Evolutionary conservation across 2,113 vertebrate genomes (phyloP), one percentile per base, ranked within the genome.

Genomic region (Hemicordylus capensis): DNA sequence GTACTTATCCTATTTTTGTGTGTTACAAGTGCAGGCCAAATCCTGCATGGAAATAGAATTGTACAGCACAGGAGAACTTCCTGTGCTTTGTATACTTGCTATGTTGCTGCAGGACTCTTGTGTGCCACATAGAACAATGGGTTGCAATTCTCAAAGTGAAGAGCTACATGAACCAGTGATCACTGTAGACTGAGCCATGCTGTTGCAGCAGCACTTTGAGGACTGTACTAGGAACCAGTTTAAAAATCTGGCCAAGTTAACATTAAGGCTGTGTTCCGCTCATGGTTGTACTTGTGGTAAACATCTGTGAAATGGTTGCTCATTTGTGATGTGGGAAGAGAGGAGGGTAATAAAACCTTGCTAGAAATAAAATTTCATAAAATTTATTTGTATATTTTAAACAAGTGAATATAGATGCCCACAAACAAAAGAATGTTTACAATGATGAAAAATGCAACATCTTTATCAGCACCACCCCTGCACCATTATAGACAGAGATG

Each of bases 341-440:
- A 80, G 76, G 58, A 85, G 46, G 69, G 44, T 72, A 85, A 85
- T 76, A 80, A 73, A 46, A n/a, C 28, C 76, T 63, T 80, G 61
- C 56, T 64, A 80, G 84, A 81, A 70, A 63, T 76, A 87, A 85
- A 87, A 78, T 77, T 81, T 85, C 66, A 66, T 90, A 87, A 78
- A 82, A 73, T 81, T 87, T 87, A 72, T 84, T 89, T 85, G 78
- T 85, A 80, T 78, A 34, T 85, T 84, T 84, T 76, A 64, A 78
- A 88, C 72, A 76, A 78, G 34, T 83, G 59, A 82, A 85, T 85
- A 84, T 76, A 90, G 82, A 81, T 85, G 70, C 74, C 74, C 89
- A 87, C 73, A 77, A 58, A 85, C 67, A 86, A 84, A 75, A 77
- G 51, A 84, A 42, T 77, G 31, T 84, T 85, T 76, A 81, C 69